These are phyloP conservation scores for Collichthys lucidus DNA, from an alignment of 2,113 vertebrate species.

Conservation along the genomic window DNA sequence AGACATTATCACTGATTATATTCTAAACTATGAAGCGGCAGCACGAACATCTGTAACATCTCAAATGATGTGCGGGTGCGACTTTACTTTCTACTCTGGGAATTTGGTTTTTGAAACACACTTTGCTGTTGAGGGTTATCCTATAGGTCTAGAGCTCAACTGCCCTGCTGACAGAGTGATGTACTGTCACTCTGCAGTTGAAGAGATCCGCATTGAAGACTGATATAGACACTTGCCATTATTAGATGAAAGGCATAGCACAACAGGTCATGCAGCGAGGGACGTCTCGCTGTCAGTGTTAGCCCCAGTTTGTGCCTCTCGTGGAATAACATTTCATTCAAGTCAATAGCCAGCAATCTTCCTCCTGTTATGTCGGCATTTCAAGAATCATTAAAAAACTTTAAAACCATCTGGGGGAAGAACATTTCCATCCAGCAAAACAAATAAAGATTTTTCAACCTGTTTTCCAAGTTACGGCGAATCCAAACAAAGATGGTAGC, in stretches of 20 bases:
- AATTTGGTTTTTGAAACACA: conserved; percentile 44
- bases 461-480: background rate
- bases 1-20: conserved; percentile 80
- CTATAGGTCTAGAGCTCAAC: conserved; percentile 15
- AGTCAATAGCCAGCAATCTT: no score
- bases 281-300: conserved; percentile 17
- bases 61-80: conserved; percentile 65
- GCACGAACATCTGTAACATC: conserved; percentile 78
- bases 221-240: conserved; percentile 59
- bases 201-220: conserved; percentile 28
- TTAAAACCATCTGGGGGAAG: background rate
- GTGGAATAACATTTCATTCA: background rate
- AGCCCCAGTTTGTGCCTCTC: background rate
- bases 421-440: background rate
- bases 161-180: conserved; percentile 30
- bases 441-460: background rate
- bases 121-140: conserved; percentile 23
- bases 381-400: background rate
- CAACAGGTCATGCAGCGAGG: conserved; percentile 38
- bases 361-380: background rate
- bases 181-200: conserved; percentile 33
- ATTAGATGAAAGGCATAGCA: conserved; percentile 65
- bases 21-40: conserved; percentile 72
- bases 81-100: conserved; percentile 17
- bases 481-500: background rate